Evolutionary conservation across 2,797 vertebrate genomes (phyloP), one percentile per base, ranked within the genome.

Genomic region (Ctenopoma kingsleyae): DNA sequence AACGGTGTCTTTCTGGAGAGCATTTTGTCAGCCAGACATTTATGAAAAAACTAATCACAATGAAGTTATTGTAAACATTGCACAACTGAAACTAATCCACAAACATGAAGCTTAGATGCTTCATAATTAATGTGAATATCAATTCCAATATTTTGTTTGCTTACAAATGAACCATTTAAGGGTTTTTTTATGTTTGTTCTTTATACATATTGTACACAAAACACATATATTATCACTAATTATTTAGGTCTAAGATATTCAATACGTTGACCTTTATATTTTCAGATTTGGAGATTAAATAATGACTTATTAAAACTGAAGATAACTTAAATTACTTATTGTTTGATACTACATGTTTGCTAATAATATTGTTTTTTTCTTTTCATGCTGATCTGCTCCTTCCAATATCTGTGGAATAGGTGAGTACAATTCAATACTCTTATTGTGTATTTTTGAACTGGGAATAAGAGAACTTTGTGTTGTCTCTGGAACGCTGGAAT

Each of bases 351-450:
- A 12, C 11, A 13, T 9, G 23, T 11, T 52, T 60, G 10, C 13
- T 38, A 38, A 38, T 23, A 48, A 48, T n/a, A n/a, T 68, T 48
- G 2, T 56, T 19, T 27, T 32, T 20, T 50, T 58, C 43, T 30
- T 49, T 27, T 58, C 58, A n/a, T 64, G 49, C 58, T 64, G 67
- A 46, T 62, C 47, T 56, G 52, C 13, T 44, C 22, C 25, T 35
- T 46, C 46, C 22, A 19, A 1, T 49, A 41, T 44, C 54, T 46
- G 6, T 61, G 61, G 41, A 66, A 48, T 43, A 93, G 91, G 93
- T 93, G 83, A 93, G 91, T 91, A 60, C 67, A 60, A 59, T 61
- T 50, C 13, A 57, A 63, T 80, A 11, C 35, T 36, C 25, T 71
- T 8, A 2, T 12, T 13, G 48, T 60, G 17, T 66, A 4, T 43